A percentile compares a stretch with the other conserved stretches of the same genome.
phyloP scores from a whole-genome alignment of 2,113 vertebrate species.

The Pyxicephalus adspersus region DNA sequence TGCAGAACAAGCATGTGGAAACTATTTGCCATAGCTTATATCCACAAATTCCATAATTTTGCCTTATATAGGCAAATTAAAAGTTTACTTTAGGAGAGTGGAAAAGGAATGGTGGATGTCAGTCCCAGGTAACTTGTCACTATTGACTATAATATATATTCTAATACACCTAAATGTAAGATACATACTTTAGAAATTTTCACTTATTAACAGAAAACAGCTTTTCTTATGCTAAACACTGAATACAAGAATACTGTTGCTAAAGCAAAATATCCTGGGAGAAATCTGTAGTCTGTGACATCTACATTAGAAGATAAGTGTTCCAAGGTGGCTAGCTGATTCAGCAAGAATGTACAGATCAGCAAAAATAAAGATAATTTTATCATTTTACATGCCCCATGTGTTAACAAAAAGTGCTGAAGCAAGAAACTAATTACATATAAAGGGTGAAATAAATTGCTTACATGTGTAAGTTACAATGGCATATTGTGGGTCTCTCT shows the following conservation, averaged over 20 bases:
- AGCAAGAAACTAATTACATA: conserved; percentile 10
- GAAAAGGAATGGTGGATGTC: no score
- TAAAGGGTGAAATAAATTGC: neutral
- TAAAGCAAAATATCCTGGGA: conserved; percentile 25
- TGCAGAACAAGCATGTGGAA: no score
- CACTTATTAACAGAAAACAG: neutral
- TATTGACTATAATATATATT: no score
- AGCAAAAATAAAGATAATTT: conserved; percentile 29
- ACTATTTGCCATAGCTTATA: no score
- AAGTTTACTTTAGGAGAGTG: no score
- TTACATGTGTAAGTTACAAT: conserved; percentile 8
- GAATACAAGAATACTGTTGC: neutral
- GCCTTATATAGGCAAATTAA: no score
- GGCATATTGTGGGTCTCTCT: neutral
- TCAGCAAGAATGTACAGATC: conserved; percentile 18
- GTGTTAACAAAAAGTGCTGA: conserved; percentile 33
- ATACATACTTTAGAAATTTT: neutral
- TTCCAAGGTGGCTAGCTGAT: conserved; percentile 28
- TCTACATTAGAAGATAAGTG: conserved; percentile 28
- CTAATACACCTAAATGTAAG: no score
- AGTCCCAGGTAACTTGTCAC: no score
- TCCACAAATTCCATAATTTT: no score
- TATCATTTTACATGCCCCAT: conserved; percentile 34
- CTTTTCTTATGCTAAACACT: neutral
- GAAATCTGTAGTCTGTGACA: conserved; percentile 40